Percentiles rank a stretch among this genome's conserved stretches.
Conservation (phyloP, 2,797 vertebrate species). For the Pachyuromys duprasi region DNA sequence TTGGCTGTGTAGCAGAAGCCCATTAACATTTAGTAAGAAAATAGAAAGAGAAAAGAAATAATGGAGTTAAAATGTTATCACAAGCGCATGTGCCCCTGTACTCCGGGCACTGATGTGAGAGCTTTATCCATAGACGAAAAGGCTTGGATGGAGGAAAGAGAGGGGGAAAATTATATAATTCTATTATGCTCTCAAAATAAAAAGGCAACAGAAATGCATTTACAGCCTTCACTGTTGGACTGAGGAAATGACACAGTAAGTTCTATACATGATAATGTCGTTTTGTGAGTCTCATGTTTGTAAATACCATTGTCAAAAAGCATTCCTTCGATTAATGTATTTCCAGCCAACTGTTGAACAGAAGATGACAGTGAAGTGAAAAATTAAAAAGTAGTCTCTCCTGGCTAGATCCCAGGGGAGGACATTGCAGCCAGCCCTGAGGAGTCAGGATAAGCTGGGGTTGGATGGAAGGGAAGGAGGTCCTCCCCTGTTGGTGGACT, state of each 20-base stretch:
- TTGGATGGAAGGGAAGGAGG: too few relatives aligned
- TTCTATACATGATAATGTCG: background rate
- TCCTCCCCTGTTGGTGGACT: too few relatives aligned
- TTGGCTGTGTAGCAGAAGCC: background rate
- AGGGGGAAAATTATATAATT: background rate
- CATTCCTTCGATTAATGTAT: background rate
- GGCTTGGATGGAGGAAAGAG: background rate
- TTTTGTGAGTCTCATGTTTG: conserved; percentile 31
- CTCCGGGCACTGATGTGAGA: background rate
- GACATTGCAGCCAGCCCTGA: too few relatives aligned
- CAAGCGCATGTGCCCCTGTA: background rate
- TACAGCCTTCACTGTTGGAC: background rate
- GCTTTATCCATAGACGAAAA: background rate
- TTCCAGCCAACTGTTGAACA: too few relatives aligned
- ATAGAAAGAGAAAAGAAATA: background rate
- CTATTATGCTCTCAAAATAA: background rate
- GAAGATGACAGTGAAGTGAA: conserved; percentile 3
- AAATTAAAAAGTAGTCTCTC: background rate
- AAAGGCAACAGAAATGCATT: background rate
- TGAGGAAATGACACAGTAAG: background rate
- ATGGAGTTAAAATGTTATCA: background rate
- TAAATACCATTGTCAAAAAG: conserved; percentile 42
- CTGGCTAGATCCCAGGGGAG: too few relatives aligned
- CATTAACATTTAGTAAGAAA: background rate
- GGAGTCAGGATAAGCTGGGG: too few relatives aligned